These are phyloP conservation scores for Pseudorasbora parva DNA, from an alignment of 2,113 vertebrate species.

Conservation along the genomic window DNA sequence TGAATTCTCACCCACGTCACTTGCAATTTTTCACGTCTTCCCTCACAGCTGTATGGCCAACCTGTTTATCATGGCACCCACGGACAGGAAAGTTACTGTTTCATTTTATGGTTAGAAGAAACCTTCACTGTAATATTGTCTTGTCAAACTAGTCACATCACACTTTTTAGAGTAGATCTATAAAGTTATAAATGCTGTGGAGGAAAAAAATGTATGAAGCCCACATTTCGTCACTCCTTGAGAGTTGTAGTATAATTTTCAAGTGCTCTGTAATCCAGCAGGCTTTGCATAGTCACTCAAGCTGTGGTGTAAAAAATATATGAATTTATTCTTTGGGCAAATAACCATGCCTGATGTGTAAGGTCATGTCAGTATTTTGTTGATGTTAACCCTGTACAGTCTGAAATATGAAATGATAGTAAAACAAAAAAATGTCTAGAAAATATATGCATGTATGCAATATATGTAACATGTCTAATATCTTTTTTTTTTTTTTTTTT, in stretches of 20 bases:
- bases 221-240: conserved; percentile 35
- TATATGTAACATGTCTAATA: no score
- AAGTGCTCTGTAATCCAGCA: neutral
- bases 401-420: neutral
- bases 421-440: neutral
- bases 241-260: conserved; percentile 24
- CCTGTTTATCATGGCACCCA: conserved; percentile 44
- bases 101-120: conserved; percentile 38
- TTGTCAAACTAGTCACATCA: conserved; percentile 38
- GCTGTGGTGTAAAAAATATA: neutral
- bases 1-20: conserved; percentile 50
- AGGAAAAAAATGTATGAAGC: neutral
- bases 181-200: conserved; percentile 33
- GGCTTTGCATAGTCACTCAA: conserved; percentile 10
- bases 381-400: neutral
- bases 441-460: no score
- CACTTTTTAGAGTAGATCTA: conserved; percentile 34
- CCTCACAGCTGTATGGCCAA: conserved; percentile 35
- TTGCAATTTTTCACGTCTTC: conserved; percentile 50
- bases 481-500: no score
- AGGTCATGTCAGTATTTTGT: neutral
- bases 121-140: conserved; percentile 28
- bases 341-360: neutral
- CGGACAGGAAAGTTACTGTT: conserved; percentile 42
- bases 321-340: neutral